phyloP scores from a whole-genome alignment of 2,888 invertebrate genomes.

The Drosophila hamatofila region DNA sequence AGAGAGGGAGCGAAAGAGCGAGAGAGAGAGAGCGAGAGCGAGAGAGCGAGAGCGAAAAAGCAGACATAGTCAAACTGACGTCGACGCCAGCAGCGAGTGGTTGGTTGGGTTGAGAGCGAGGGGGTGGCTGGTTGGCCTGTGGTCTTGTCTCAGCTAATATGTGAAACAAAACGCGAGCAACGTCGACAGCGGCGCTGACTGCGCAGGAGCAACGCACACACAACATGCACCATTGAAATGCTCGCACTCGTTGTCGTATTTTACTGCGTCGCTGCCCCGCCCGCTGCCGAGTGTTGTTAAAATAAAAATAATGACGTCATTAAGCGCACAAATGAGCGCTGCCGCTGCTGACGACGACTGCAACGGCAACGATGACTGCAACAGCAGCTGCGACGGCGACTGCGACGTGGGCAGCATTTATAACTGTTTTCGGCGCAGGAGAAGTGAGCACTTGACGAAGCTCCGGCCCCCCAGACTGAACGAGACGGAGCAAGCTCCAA shows the following conservation, averaged over 20 bases:
- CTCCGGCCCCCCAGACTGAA: slow-evolving; percentile 46
- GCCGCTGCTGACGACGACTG: slow-evolving; percentile 58
- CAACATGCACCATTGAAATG: slow-evolving; percentile 61
- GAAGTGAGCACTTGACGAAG: slow-evolving; percentile 79
- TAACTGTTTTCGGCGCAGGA: slow-evolving; percentile 77
- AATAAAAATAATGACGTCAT: slow-evolving; percentile 81
- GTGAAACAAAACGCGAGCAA: slow-evolving; percentile 67
- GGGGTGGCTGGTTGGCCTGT: slow-evolving; percentile 53
- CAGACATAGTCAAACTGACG: slow-evolving; percentile 62
- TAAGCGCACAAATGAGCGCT: slow-evolving; percentile 80
- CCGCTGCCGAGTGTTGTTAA: slow-evolving; percentile 73
- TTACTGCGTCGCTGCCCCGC: slow-evolving; percentile 59
- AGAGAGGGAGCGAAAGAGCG: slow-evolving; percentile 50
- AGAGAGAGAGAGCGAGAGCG: slow-evolving; percentile 25
- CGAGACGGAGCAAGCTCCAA: slow-evolving; percentile 29
- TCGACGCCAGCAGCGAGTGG: slow-evolving; percentile 65
- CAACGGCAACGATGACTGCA: slow-evolving; percentile 9
- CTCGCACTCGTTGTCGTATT: slow-evolving; percentile 65
- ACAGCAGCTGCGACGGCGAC: slow-evolving; percentile 27
- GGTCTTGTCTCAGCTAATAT: slow-evolving; percentile 68
- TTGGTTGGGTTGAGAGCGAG: slow-evolving; percentile 34
- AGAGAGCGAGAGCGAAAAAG: slow-evolving; percentile 54
- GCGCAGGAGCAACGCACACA: slow-evolving; percentile 77
- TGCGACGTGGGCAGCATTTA: slow-evolving; percentile 65
- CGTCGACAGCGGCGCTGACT: slow-evolving; percentile 68